Percentiles rank a stretch among this genome's conserved stretches.
Evolutionary conservation across 2,113 vertebrate genomes (phyloP).

Genomic region (Hemichromis elongatus): DNA sequence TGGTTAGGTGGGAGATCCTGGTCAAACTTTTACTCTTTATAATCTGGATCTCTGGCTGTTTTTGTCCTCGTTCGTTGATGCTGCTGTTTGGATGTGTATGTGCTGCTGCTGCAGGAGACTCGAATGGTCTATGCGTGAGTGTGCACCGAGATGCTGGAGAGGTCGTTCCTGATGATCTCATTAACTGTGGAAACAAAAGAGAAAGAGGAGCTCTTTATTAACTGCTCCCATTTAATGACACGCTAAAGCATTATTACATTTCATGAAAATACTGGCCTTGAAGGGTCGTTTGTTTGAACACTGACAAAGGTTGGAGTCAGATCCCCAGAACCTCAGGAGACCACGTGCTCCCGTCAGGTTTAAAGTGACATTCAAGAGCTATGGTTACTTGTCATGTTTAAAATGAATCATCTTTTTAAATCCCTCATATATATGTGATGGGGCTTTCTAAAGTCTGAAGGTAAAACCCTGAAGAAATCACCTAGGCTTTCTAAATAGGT

Average conservation of each 20-base stretch:
- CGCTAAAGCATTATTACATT: background rate
- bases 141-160: conserved; percentile 85
- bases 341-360: background rate
- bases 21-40: conserved; percentile 43
- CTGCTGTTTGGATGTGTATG: background rate
- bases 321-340: background rate
- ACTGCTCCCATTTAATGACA: background rate
- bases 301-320: background rate
- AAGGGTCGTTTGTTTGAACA: background rate
- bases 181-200: conserved; percentile 86
- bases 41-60: conserved; percentile 19
- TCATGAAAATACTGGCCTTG: background rate
- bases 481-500: background rate
- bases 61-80: conserved; percentile 12
- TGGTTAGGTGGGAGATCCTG: conserved; percentile 24
- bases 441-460: background rate
- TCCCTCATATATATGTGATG: background rate
- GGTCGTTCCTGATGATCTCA: conserved; percentile 95
- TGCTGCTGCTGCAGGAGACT: conserved; percentile 17
- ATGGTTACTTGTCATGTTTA: background rate
- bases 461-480: background rate
- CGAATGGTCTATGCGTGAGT: conserved; percentile 64
- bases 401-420: background rate
- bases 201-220: conserved; percentile 5
- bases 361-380: background rate